Evolutionary conservation across 2,797 vertebrate genomes (phyloP).

Genomic region (Hipposideros larvatus): DNA sequence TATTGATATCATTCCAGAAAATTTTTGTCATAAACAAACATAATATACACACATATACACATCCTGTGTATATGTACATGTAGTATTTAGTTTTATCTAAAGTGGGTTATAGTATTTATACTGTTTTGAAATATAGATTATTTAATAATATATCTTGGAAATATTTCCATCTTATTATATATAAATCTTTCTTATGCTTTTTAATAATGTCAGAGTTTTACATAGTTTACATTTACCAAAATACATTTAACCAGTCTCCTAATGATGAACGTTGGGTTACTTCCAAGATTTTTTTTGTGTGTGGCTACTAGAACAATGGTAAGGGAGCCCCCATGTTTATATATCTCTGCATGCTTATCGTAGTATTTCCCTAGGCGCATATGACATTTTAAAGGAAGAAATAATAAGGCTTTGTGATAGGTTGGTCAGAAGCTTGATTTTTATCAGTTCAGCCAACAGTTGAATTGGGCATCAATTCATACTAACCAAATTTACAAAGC

Average conservation of each 20-base stretch:
- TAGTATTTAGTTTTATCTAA: constrained; percentile 31
- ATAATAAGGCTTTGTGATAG: constrained; percentile 5
- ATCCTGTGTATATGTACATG: not conserved
- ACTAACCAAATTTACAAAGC: constrained; percentile 44
- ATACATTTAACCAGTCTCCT: constrained; percentile 44
- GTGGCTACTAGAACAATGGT: not conserved
- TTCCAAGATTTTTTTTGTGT: not conserved
- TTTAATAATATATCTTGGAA: not conserved
- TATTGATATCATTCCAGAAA: constrained; percentile 35
- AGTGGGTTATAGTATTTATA: not conserved
- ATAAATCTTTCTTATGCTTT: constrained; percentile 13
- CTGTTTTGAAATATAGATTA: constrained; percentile 45
- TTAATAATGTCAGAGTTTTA: constrained; percentile 25
- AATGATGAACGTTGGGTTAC: not conserved
- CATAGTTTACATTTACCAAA: not conserved
- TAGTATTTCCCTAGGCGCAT: not conserved
- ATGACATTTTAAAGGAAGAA: constrained; percentile 47
- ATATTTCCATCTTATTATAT: constrained; percentile 7
- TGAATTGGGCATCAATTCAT: constrained; percentile 24
- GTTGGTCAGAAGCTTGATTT: not conserved
- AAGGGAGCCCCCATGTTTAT: not conserved
- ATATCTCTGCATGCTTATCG: not conserved
- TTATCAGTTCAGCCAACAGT: constrained; percentile 16
- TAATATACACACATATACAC: not conserved
- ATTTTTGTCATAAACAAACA: constrained; percentile 5